Evolutionary conservation across 1,140 invertebrate species (phyloP), one percentile per base, ranked within the genome.

Genomic region (Brachionus rubens): DNA sequence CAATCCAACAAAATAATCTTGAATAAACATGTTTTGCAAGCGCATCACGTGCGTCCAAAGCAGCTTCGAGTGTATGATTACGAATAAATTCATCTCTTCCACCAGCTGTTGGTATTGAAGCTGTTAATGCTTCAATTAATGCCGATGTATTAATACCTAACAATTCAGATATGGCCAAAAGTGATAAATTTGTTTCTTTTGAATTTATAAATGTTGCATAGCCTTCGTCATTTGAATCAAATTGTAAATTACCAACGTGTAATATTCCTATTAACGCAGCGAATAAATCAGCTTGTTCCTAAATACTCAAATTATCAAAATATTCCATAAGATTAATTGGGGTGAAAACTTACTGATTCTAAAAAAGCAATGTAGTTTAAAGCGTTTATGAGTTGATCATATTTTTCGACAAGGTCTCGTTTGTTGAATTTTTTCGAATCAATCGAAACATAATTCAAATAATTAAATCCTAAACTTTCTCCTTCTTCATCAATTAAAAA

Each of bases 21-120:
- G 88, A 83, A 82, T 91, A 91, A 28, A 91, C 81, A 48, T 88
- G 89, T 82, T 91, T 91, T 41, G 89, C 87, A 19, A 90, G 85
- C 9, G 90, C 90, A 82, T 91, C 89, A 75, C 89, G 79, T 2
- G 89, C 87, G 77, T 89, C 89, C 54, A 87, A 83, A 10, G 90
- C 89, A 81, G 91, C 90, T 77, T 90, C 88, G 2, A 88, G 87
- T 0, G 89, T 72, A 9, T 72, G 36, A 54, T 72, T 72, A 10
- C 46, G 3, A 24, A 47, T 41, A 26, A 50, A 72, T 77, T 77
- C 62, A 78, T 79, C 19, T 79, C 77, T 12, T 78, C 80, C 21
- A 77, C 75, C 67, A 78, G 78, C 19, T 80, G 62, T 14, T 46
- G 12, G 78, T 78, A 77, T 78, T 78, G 46, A 79, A 47, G 46